Base-by-base conservation (phyloP, 2,888 invertebrate species). In the Drosophila putrida region DNA sequence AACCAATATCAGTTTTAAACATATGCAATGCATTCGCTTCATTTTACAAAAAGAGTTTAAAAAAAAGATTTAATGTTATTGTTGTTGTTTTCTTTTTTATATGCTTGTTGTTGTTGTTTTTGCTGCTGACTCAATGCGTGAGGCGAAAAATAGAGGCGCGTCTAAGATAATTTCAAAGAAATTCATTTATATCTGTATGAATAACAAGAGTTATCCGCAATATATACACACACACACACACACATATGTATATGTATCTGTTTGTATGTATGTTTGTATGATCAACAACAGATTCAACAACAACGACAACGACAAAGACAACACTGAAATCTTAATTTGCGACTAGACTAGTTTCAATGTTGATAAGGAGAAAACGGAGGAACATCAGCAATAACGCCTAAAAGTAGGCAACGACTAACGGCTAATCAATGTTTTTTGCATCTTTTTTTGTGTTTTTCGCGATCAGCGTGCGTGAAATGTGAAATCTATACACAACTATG, bases 321-420 rank as follows among this genome's bases (percentile, higher is more conserved):
- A 35, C 28, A 46, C 9, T 25, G 31, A 27, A 35, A 55, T 73
- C 66, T 46, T 57, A 60, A 66, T 60, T 65, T 25, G 55, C 53
- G 55, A 65, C 59, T 71, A 72, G 60, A n/a, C n/a, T 72, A 5
- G 8, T 60, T 60, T 10, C n/a, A 13, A 36, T 46, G n/a, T 39
- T 11, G 28, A 46, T 27, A 27, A 53, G n/a, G 28, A 9, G 38
- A 20, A 9, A 8, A 25, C 35, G 41, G 25, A 39, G 47, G 27
- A 43, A 47, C 20, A 5, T 35, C 39, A 65, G 6, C 33, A 39
- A n/a, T 36, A 47, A 8, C 5, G 53, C 51, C 53, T 39, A 6
- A 31, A 47, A 54, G 44, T 55, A 59, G 69, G 39, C 76, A 61
- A 60, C 39, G 8, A 8, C 9, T 28, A 28, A 27, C 39, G 8